Evolutionary conservation across 1,140 invertebrate species (phyloP), one percentile per base, ranked within the genome.

Genomic region (Bombus pyrosoma): DNA sequence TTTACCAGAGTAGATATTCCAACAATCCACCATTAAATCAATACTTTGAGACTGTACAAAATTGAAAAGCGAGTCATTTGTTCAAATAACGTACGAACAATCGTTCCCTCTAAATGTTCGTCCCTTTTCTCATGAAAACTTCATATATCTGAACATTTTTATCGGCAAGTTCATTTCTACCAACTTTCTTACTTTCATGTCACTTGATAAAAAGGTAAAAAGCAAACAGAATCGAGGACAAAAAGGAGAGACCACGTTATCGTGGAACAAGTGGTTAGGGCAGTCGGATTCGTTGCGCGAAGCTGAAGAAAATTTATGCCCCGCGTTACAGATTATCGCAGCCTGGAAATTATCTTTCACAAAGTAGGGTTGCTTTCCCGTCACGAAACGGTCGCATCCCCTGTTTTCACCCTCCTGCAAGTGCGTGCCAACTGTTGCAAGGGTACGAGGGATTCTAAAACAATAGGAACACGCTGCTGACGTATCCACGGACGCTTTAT

Each of bases 351-450:
- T 71, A 83, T 83, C 82, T 78, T 41, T 39, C 34, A 64, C 12
- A 57, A 71, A 77, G 57, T 57, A 74, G 81, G 82, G 64, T 84
- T 43, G 47, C 59, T 28, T 37, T 43, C n/a, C 43, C 64, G 72
- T 83, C 72, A 75, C 59, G 28, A 62, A 62, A 62, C 47, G 47
- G 62, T 69, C 47, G 43, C 47, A 53, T 53, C 47, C 47, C 47
- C 53, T 77, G 68, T 80, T 85, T 71, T 41, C 76, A 84, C 76
- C 83, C 75, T 53, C 6, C 57, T 41, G 77, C 71, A 78, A 85
- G 83, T 80, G 83, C 76, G 83, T 85, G 83, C 76, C 83, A 80
- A 85, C 77, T 80, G 83, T 85, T 85, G 43, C 75, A 64, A 64
- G 59, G 71, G 62, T 18, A 41, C 25, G 41, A 22, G 28, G 28